These are phyloP conservation scores for Lethenteron camtschaticum DNA, from an alignment of 2,113 vertebrate species.

Conservation along the genomic window DNA sequence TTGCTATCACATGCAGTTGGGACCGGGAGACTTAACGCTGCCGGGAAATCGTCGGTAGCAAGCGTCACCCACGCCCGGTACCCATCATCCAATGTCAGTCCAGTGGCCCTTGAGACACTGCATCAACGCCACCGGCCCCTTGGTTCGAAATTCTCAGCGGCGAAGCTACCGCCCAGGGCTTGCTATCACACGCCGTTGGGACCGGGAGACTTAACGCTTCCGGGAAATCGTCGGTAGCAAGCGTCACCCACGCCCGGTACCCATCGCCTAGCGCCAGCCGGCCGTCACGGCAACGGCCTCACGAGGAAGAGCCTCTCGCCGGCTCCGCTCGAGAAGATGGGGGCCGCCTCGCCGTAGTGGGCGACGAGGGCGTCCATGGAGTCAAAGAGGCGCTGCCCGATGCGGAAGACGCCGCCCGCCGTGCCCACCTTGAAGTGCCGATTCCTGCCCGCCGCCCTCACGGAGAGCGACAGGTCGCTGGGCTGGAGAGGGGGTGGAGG, in stretches of 20 bases:
- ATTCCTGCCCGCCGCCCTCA: slow-evolving; percentile 81
- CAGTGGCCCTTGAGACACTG: too few relatives aligned
- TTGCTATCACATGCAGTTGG: neutral
- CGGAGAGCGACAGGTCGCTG: slow-evolving; percentile 88
- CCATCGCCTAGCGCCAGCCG: neutral
- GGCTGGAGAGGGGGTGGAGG: slow-evolving; percentile 29
- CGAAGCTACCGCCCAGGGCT: neutral
- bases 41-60: too few relatives aligned
- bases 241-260: too few relatives aligned
- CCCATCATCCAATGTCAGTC: too few relatives aligned
- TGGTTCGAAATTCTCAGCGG: too few relatives aligned
- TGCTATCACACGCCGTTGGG: neutral
- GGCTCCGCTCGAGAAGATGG: slow-evolving; percentile 94
- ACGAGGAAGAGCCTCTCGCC: slow-evolving; percentile 93
- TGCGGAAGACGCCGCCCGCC: slow-evolving; percentile 61
- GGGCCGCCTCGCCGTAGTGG: slow-evolving; percentile 87
- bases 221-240: too few relatives aligned
- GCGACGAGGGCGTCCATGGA: slow-evolving; percentile 91
- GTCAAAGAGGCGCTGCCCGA: slow-evolving; percentile 75
- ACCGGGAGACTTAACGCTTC: neutral
- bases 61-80: too few relatives aligned
- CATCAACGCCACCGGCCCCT: too few relatives aligned
- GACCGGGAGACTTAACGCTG: neutral
- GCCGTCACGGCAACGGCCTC: slow-evolving; percentile 62
- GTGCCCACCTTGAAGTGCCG: slow-evolving; percentile 98